Base-by-base conservation (phyloP, 2,888 invertebrate genomes). In the Blomia tropicalis region DNA sequence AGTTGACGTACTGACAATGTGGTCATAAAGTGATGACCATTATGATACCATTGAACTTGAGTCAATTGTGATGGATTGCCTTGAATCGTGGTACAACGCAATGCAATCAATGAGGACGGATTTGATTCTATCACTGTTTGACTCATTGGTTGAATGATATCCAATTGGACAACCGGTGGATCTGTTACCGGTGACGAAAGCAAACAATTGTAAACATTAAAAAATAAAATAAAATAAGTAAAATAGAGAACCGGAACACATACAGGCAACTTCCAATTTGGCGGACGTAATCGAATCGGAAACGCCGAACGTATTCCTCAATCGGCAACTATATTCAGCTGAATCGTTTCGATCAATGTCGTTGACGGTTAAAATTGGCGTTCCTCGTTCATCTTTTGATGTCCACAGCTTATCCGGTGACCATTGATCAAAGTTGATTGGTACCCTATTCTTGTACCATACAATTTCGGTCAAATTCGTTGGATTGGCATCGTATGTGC, bases 31-130 rank as follows among this genome's bases (percentile, higher is more conserved):
- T 59, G 60, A 66, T 85, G 82, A 1, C 84, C 85, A 70, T 87
- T 85, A 68, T 88, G 78, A 73, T 83, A 89, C 91, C 91, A 91
- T 68, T 85, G 80, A 66, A 89, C 90, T 68, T 83, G 82, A 83
- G 76, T 62, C 77, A 75, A 67, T 19, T 69, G 75, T 0, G 80
- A 75, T 0, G 91, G 90, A 76, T 90, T 88, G 1, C 89, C 90
- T 17, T 81, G 79, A 23, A 81, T 77, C 60, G 88, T 83, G 67
- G 84, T 82, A 71, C 91, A 91, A 60, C 81, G 81, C 43, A 91
- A 76, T 1, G 87, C 85, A 61, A 90, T 87, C 74, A 87, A 87
- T 70, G 83, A 81, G 47, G 89, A 81, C 0, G 87, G 85, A 25
- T 81, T 81, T 4, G 81, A 47, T 79, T 1, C 85, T 83, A 27